Evolutionary conservation across 2,113 vertebrate genomes (phyloP).

Genomic region (Tor tambroides): DNA sequence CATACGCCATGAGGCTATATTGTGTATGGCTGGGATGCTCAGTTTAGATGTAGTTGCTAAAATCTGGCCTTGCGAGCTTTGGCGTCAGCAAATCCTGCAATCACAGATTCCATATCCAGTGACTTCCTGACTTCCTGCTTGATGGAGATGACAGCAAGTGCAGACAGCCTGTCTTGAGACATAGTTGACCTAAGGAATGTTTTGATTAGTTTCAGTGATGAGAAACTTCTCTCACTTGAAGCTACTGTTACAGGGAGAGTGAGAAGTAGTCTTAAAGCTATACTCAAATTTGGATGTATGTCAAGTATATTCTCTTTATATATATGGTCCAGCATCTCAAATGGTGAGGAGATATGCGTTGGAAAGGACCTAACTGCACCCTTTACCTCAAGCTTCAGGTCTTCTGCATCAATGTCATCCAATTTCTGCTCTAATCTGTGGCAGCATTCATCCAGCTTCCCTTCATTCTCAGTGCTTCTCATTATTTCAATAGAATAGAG

Average conservation of each 20-base stretch:
- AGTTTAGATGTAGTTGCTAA: neutral
- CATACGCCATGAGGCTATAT: too few relatives aligned
- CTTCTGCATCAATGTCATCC: conserved; percentile 47
- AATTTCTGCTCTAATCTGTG: conserved; percentile 32
- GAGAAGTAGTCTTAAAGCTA: too few relatives aligned
- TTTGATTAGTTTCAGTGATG: too few relatives aligned
- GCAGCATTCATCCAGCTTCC: conserved; percentile 38
- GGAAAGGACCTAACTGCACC: conserved; percentile 34
- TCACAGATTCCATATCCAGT: conserved; percentile 30
- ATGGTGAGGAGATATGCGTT: neutral
- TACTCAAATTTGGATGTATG: too few relatives aligned
- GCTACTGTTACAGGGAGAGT: too few relatives aligned
- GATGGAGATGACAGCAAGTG: conserved; percentile 24
- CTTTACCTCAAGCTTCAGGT: conserved; percentile 38
- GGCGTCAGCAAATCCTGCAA: conserved; percentile 25
- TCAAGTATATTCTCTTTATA: too few relatives aligned
- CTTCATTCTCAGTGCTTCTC: conserved; percentile 10
- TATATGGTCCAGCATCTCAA: too few relatives aligned
- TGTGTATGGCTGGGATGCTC: too few relatives aligned
- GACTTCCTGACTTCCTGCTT: neutral
- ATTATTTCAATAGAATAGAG: conserved; percentile 41
- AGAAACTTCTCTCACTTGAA: too few relatives aligned
- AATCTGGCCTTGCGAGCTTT: conserved; percentile 3
- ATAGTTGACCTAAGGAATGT: too few relatives aligned
- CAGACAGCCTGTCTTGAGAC: too few relatives aligned